Evolutionary conservation across 1,140 invertebrate species (phyloP).

Genomic region (Leptoteleia sp.): DNA sequence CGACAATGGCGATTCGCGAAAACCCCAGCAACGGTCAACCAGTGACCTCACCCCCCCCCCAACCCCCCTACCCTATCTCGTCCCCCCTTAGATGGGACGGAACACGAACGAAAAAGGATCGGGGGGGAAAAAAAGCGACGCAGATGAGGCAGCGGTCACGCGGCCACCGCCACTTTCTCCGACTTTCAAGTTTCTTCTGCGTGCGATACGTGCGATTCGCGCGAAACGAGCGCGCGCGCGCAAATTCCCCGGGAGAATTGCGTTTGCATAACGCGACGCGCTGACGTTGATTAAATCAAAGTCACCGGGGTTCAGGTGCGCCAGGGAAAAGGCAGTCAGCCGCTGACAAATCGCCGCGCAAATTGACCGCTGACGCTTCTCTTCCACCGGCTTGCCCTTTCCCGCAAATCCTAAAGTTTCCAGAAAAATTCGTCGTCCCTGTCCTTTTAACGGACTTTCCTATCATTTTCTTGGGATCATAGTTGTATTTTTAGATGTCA

Average conservation of each 20-base stretch:
- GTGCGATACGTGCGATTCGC: slow-evolving; percentile 17
- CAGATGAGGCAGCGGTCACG: slow-evolving; percentile 62
- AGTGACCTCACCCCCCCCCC: too few species aligned
- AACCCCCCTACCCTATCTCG: too few species aligned
- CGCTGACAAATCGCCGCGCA: slow-evolving; percentile 17
- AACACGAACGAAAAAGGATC: slow-evolving; percentile 29
- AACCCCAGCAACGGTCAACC: too few species aligned
- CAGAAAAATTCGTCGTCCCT: too few species aligned
- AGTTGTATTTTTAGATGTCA: too few species aligned
- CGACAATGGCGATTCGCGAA: slow-evolving; percentile 12
- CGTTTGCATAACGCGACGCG: slow-evolving; percentile 30
- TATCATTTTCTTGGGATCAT: too few species aligned
- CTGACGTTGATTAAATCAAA: slow-evolving; percentile 50
- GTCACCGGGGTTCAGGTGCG: slow-evolving; percentile 8
- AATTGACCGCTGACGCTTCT: background rate
- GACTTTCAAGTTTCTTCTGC: slow-evolving; percentile 78
- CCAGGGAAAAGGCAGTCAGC: background rate
- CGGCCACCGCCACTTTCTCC: slow-evolving; percentile 74
- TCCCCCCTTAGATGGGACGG: too few species aligned
- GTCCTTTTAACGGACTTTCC: too few species aligned
- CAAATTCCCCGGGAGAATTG: slow-evolving; percentile 1
- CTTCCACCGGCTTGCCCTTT: too few species aligned
- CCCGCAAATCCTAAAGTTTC: too few species aligned
- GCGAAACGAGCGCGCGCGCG: slow-evolving; percentile 19
- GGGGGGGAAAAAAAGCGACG: slow-evolving; percentile 10